Percentiles rank a stretch among this genome's conserved stretches.
Evolutionary conservation across 2,888 invertebrate species (phyloP).

Genomic region (Spicauda simplicius): DNA sequence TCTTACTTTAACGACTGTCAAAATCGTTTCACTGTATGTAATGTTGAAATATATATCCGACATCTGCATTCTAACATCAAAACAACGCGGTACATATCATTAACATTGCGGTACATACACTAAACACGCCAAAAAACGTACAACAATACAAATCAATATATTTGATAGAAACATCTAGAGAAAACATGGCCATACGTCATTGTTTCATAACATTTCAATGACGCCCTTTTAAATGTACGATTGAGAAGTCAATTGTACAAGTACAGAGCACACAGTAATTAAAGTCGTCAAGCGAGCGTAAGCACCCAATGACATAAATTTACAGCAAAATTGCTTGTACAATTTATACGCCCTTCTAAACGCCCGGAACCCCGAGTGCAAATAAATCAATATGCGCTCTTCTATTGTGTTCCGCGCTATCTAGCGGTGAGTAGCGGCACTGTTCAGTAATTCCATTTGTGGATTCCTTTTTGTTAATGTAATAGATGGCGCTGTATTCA

Average conservation of each 20-base stretch:
- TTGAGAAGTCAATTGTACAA: conserved; percentile 11
- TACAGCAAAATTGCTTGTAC: conserved; percentile 12
- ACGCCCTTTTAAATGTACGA: not conserved
- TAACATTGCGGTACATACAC: no score
- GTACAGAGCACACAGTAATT: conserved; percentile 11
- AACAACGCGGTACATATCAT: no score
- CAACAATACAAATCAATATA: no score
- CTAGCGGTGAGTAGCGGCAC: conserved; percentile 47
- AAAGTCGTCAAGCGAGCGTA: conserved; percentile 19
- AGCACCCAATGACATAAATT: conserved; percentile 28
- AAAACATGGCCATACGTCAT: no score
- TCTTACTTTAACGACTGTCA: no score
- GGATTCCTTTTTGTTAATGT: conserved; percentile 18
- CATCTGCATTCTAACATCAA: no score
- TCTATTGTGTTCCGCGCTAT: conserved; percentile 43
- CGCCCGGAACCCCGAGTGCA: conserved; percentile 14
- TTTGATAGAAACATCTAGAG: no score
- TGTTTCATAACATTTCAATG: not conserved
- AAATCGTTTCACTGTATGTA: no score
- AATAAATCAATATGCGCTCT: conserved; percentile 29
- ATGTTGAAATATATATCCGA: no score
- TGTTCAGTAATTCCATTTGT: conserved; percentile 25
- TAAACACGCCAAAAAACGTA: no score
- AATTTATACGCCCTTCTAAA: conserved; percentile 15
- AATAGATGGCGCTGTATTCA: conserved; percentile 50